Conservation (phyloP, 2,113 vertebrate genomes). For the Alouatta palliata region DNA sequence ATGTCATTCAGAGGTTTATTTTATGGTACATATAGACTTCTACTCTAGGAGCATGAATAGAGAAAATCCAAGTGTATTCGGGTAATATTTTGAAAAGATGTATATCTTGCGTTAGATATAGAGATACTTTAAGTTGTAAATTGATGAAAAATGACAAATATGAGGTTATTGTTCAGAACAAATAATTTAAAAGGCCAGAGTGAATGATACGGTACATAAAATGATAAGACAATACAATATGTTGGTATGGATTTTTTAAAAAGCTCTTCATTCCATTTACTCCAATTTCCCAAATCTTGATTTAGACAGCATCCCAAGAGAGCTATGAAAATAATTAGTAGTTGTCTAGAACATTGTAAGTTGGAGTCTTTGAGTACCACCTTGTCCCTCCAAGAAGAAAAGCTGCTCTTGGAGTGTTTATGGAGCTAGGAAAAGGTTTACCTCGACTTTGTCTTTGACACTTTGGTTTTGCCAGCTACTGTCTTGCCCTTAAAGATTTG, state of each 20-base stretch:
- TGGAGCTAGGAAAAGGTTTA: not conserved
- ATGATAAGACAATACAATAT: not conserved
- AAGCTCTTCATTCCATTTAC: slow-evolving; percentile 11
- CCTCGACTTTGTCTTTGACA: not conserved
- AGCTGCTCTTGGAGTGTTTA: not conserved
- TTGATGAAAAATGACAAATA: not conserved
- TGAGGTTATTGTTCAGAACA: not conserved
- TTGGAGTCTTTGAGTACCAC: not conserved
- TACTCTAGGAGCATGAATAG: not conserved
- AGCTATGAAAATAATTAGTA: not conserved
- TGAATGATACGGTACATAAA: not conserved
- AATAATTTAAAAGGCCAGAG: not conserved
- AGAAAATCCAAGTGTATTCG: not conserved
- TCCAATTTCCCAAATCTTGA: slow-evolving; percentile 4
- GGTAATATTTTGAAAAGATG: not conserved
- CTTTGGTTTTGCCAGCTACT: not conserved
- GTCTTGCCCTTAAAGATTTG: not conserved
- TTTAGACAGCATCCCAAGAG: slow-evolving; percentile 14
- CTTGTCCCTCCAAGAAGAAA: not conserved
- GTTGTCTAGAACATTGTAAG: not conserved
- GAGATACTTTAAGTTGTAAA: not conserved
- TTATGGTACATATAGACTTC: not conserved
- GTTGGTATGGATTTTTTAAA: not conserved
- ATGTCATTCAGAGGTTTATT: not conserved
- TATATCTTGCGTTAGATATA: not conserved